Base-by-base conservation (phyloP, 2,797 vertebrate genomes). In the Platyrinchus mystaceus region DNA sequence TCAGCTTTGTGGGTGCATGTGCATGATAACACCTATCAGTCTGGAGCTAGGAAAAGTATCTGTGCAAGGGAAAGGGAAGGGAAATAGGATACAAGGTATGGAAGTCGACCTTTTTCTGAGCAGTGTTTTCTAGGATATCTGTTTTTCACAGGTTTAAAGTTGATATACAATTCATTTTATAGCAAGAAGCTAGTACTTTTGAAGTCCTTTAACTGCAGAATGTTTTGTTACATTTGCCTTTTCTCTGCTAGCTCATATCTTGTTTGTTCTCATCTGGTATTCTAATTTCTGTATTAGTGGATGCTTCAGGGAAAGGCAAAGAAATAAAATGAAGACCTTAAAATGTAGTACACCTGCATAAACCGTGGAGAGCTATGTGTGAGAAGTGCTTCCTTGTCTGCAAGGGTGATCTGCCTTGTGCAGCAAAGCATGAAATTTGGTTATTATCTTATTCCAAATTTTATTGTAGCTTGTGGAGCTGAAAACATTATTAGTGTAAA, bases 401-500 rank as follows among this genome's bases (percentile, higher is more conserved):
- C 50, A 41, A 81, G 59, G 69, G 73, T 87, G 89, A 95, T 92
- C 79, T 81, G n/a, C 47, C 75, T 76, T 78, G 43, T 50, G 79
- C 36, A 89, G 49, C 62, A 55, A 91, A 95, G 96, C 78, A 62
- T 14, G 15, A 94, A 92, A 94, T 92, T 66, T 96, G 85, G 89
- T 95, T 95, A 93, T 95, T 66, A 71, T 96, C 70, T 74, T 96
- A 76, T 90, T 74, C 46, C 28, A 91, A 30, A 62, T 23, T 73
- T 92, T 91, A 76, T 75, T 64, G 66, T 80, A 94, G 66, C 81
- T 91, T 91, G 80, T 58, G 71, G 59, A 84, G 59, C 67, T 96
- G 88, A 92, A 96, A 91, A 66, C 36, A 52, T 93, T 86, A 90
- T 69, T 92, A 85, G 79, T 89, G 34, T 69, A 94, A 94, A 96